A percentile compares a stretch with the other conserved stretches of the same genome.
These are phyloP conservation scores for Polypterus senegalus DNA, from an alignment of 2,113 vertebrate species.

Conservation along the genomic window DNA sequence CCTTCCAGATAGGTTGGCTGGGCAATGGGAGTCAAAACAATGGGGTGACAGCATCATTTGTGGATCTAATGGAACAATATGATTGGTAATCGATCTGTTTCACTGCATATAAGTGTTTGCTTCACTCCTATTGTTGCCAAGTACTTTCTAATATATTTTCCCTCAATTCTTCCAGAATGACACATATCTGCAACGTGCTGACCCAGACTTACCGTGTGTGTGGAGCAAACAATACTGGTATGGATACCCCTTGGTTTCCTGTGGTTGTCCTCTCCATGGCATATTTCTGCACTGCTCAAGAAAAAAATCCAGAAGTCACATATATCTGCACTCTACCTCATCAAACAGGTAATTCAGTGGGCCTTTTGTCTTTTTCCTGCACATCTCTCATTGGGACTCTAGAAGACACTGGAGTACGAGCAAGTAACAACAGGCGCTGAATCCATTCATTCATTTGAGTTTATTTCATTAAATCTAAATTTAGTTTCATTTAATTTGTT, in stretches of 20 bases:
- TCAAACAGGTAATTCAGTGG: constrained; percentile 65
- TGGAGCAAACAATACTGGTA: constrained; percentile 80
- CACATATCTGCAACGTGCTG: constrained; percentile 51
- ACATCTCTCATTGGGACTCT: background rate
- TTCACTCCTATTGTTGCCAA: too few species aligned
- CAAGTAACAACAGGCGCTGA: too few species aligned
- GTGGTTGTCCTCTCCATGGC: constrained; percentile 69
- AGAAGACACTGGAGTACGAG: background rate
- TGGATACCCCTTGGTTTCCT: constrained; percentile 82
- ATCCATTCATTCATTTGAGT: too few species aligned
- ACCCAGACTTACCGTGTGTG: constrained; percentile 74
- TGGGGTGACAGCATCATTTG: too few species aligned
- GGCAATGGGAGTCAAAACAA: too few species aligned
- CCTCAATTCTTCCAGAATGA: constrained; percentile 49
- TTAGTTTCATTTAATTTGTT: too few species aligned
- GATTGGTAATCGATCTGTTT: too few species aligned
- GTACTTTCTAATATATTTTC: too few species aligned
- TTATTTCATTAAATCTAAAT: too few species aligned
- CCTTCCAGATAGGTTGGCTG: too few species aligned
- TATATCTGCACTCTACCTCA: constrained; percentile 56
- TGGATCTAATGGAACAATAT: too few species aligned
- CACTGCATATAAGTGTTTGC: too few species aligned
- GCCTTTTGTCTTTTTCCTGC: background rate
- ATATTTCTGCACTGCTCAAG: constrained; percentile 53
- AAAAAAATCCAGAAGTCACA: constrained; percentile 36